These are phyloP conservation scores for Temnothorax nylanderi DNA, from an alignment of 1,140 invertebrate genomes.

Conservation along the genomic window DNA sequence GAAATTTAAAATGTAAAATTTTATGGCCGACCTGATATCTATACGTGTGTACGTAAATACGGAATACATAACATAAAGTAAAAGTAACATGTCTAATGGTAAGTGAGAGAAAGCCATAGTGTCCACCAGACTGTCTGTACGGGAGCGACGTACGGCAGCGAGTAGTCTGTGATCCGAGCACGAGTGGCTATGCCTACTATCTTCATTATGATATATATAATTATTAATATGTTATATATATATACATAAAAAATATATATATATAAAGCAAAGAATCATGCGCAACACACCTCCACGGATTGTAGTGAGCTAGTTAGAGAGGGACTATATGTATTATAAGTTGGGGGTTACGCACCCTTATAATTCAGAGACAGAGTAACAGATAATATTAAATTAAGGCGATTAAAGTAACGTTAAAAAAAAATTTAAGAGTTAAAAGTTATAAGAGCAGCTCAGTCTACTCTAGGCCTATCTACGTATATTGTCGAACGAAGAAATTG, in stretches of 20 bases:
- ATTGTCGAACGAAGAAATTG: slow-evolving; percentile 31
- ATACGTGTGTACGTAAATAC: slow-evolving; percentile 71
- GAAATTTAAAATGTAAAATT: slow-evolving; percentile 60
- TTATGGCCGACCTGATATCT: slow-evolving; percentile 67
- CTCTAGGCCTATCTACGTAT: slow-evolving; percentile 79
- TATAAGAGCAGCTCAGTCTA: slow-evolving; percentile 78
- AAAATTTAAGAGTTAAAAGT: slow-evolving; percentile 73
- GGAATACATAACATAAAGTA: slow-evolving; percentile 59
- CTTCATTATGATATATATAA: slow-evolving; percentile 83
- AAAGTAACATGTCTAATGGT: slow-evolving; percentile 68
- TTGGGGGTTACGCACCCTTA: slow-evolving; percentile 58
- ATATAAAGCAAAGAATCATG: slow-evolving; percentile 77
- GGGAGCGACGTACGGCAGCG: slow-evolving; percentile 80
- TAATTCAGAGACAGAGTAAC: slow-evolving; percentile 67
- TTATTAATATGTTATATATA: slow-evolving; percentile 79
- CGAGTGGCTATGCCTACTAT: slow-evolving; percentile 85
- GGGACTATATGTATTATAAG: slow-evolving; percentile 79
- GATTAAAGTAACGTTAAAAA: slow-evolving; percentile 75
- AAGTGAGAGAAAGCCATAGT: slow-evolving; percentile 84
- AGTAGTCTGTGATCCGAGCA: slow-evolving; percentile 86
- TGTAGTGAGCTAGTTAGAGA: slow-evolving; percentile 81
- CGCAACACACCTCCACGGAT: slow-evolving; percentile 76
- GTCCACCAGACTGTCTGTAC: slow-evolving; percentile 85
- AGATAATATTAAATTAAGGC: slow-evolving; percentile 75
- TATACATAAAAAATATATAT: slow-evolving; percentile 73